phyloP scores from a whole-genome alignment of 2,113 vertebrate genomes.

The Cyprinodon tularosa region DNA sequence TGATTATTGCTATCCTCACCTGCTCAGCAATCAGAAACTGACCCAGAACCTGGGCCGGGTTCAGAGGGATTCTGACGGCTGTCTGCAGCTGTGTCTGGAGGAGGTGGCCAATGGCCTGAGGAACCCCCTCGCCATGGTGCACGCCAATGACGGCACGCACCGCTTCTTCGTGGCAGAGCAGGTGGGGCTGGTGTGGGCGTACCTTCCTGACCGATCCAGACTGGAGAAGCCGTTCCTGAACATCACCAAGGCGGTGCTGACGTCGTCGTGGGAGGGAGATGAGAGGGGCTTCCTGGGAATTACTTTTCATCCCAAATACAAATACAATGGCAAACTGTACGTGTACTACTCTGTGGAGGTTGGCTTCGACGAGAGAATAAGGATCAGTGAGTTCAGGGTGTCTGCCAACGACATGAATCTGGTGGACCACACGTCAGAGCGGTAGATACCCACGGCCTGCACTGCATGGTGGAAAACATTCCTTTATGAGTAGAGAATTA shows the following conservation, averaged over 20 bases:
- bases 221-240: slow-evolving; percentile 91
- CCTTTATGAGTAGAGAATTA: background rate
- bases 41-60: slow-evolving; percentile 87
- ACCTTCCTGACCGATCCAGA: slow-evolving; percentile 85
- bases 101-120: slow-evolving; percentile 90
- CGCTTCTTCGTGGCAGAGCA: slow-evolving; percentile 95
- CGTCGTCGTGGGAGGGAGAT: slow-evolving; percentile 95
- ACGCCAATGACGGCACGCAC: slow-evolving; percentile 91
- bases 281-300: slow-evolving; percentile 94
- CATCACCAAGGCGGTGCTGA: slow-evolving; percentile 87
- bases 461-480: background rate
- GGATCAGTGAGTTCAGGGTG: slow-evolving; percentile 94
- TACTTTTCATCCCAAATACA: slow-evolving; percentile 89
- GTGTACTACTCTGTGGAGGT: slow-evolving; percentile 94
- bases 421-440: slow-evolving; percentile 92
- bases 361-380: slow-evolving; percentile 86
- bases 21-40: slow-evolving; percentile 84
- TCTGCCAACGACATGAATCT: slow-evolving; percentile 85
- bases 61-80: slow-evolving; percentile 81
- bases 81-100: slow-evolving; percentile 90
- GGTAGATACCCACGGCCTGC: slow-evolving; percentile 74
- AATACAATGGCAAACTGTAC: slow-evolving; percentile 88
- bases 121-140: slow-evolving; percentile 94
- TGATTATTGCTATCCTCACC: slow-evolving; percentile 92
- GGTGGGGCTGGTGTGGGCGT: slow-evolving; percentile 93